Evolutionary conservation across 2,888 invertebrate species (phyloP).

Genomic region (Calameuta idolon): DNA sequence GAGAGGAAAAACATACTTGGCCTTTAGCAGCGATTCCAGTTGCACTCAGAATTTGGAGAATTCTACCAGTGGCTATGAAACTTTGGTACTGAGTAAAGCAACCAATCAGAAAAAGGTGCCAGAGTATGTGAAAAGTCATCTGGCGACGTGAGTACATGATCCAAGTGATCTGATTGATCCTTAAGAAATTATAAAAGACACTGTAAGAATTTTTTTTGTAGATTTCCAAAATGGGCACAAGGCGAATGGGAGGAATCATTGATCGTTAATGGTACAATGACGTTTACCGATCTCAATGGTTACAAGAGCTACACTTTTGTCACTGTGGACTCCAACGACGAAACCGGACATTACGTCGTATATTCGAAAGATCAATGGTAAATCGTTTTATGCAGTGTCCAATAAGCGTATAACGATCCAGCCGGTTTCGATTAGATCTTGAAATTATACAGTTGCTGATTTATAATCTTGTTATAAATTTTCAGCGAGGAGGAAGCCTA

Average conservation of each 20-base stretch:
- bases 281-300: constrained; percentile 67
- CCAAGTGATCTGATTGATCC: neutral
- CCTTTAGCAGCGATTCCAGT: constrained; percentile 75
- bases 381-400: neutral
- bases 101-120: constrained; percentile 61
- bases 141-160: constrained; percentile 57
- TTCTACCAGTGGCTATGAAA: constrained; percentile 72
- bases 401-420: neutral
- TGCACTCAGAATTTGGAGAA: constrained; percentile 71
- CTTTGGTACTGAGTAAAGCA: constrained; percentile 67
- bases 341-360: constrained; percentile 65
- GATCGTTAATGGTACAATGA: constrained; percentile 65
- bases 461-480: constrained; percentile 22
- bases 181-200: neutral
- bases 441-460: neutral
- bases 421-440: neutral
- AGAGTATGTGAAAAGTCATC: constrained; percentile 55
- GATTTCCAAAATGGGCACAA: constrained; percentile 74
- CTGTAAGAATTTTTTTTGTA: constrained; percentile 38
- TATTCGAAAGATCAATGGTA: constrained; percentile 69
- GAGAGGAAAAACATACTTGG: constrained; percentile 71
- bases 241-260: constrained; percentile 74
- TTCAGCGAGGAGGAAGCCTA: constrained; percentile 72
- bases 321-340: constrained; percentile 64
- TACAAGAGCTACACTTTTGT: constrained; percentile 68